Base-by-base conservation (phyloP, 1,140 invertebrate genomes). In the Drosophila pachea region DNA sequence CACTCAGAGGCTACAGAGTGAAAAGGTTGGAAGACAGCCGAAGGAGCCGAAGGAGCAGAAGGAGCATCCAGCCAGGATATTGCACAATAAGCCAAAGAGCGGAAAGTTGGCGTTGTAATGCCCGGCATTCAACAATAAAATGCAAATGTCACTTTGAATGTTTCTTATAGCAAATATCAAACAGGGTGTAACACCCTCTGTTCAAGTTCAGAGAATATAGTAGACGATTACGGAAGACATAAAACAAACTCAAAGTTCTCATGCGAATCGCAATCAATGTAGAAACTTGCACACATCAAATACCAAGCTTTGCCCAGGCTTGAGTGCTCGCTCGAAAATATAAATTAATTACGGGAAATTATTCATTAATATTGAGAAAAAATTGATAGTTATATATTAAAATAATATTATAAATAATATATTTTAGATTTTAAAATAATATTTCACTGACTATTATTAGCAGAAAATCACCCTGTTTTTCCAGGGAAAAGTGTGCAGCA, bases 121-220 rank as follows among this genome's bases (percentile, higher is more conserved):
- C 74, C 71, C 68, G 54, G 72, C 72, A 68, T 71, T 62, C 67
- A 66, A 76, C 74, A 76, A 76, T 76, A 76, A 76, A 76, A 76
- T 76, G 74, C 74, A 76, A 76, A 76, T 76, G 74, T 74, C 71
- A 65, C 68, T 71, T 76, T 73, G 69, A 73, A 73, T 75, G 69
- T 73, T 68, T 73, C 73, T 63, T 68, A 58, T 54, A 31, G 71
- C 43, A 64, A 70, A 70, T 62, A 55, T 40, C 14, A 33, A 45
- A 76, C 67, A 74, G 71, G 74, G 71, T 66, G 40, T 33, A 33
- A 4, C 11, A 7, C 11, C n/a, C 7, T 56, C 3, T 16, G 22
- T n/a, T 16, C 22, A 7, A 43, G 6, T 32, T 4, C 53, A 14
- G 11, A 3, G 22, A 1, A 22, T 22, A 22, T 3, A 22, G 22